Evolutionary conservation across 1,140 invertebrate genomes (phyloP), one percentile per base, ranked within the genome.

Genomic region (Drosophila ficusphila): DNA sequence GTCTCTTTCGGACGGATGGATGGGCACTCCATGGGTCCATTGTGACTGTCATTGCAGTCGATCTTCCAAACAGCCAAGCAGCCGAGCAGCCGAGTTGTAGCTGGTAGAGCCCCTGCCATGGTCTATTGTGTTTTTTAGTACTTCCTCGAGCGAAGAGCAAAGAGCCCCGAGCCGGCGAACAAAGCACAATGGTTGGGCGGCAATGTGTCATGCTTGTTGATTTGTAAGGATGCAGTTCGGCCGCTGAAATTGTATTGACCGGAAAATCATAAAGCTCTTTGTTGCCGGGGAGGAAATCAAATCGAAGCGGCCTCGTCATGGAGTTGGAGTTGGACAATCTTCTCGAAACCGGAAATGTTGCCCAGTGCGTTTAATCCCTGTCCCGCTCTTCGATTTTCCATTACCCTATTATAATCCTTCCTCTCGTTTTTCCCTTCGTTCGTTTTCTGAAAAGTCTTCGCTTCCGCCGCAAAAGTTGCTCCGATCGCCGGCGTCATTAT

Each of bases 191-290:
- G 52, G 23, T 46, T 18, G 27, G 44, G 34, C 39, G 53, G 53
- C 76, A 85, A 85, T 85, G 81, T 85, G 81, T 85, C 81, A 85
- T 85, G 81, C 81, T 86, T 85, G 76, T 85, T 85, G 81, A 85
- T 85, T 85, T 85, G 81, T 85, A 85, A 85, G 81, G 81, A 85
- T 85, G 81, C 81, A 75, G 16, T 65, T 62, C 58, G 60, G 53
- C 68, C 38, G 73, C 49, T 67, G 64, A 67, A 79, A 76, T 85
- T 85, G 81, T 85, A 85, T 85, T 85, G 81, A 85, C 81, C 81
- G 81, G 81, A 85, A 85, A 85, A 85, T 85, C 81, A 85, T 86
- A 85, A 85, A 85, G 81, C 81, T 85, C 81, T 79, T 85, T 85
- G 81, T 86, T 64, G 19, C 33, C 34, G 36, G 60, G 60, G 65